Conservation (phyloP, 2,113 vertebrate species). For the Hemicordylus capensis region DNA sequence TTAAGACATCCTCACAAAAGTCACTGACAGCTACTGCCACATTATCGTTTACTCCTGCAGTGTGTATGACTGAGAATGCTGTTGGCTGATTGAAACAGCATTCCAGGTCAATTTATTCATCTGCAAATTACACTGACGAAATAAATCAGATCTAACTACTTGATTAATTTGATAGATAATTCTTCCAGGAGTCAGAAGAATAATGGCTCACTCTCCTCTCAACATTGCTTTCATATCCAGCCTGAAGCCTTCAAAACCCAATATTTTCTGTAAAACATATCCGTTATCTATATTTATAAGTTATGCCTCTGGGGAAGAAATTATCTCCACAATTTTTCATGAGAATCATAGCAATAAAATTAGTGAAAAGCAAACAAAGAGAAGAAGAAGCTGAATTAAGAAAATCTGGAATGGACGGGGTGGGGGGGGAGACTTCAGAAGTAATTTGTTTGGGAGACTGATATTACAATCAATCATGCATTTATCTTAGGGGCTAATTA, state of each 20-base stretch:
- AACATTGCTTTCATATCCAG: constrained; percentile 12
- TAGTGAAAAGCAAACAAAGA: background rate
- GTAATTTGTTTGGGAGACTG: background rate
- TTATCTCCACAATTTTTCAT: background rate
- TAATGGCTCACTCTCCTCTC: background rate
- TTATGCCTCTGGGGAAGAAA: background rate
- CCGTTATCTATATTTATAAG: background rate
- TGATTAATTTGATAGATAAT: constrained; percentile 48
- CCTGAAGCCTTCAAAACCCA: background rate
- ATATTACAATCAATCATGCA: background rate
- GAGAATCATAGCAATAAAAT: background rate
- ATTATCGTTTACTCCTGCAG: constrained; percentile 41
- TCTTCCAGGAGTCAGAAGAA: constrained; percentile 22
- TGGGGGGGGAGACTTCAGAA: background rate
- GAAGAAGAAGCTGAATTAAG: background rate
- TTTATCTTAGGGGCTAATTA: background rate
- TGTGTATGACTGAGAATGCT: constrained; percentile 49
- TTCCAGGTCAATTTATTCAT: constrained; percentile 47
- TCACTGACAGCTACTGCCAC: constrained; percentile 15
- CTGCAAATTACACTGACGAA: constrained; percentile 13
- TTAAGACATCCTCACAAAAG: constrained; percentile 52
- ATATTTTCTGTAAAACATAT: background rate
- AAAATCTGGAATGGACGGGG: background rate
- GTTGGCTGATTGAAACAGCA: constrained; percentile 50
- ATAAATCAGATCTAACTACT: constrained; percentile 27